These are phyloP conservation scores for Syrphus vitripennis DNA, from an alignment of 2,888 invertebrate genomes.

Conservation along the genomic window DNA sequence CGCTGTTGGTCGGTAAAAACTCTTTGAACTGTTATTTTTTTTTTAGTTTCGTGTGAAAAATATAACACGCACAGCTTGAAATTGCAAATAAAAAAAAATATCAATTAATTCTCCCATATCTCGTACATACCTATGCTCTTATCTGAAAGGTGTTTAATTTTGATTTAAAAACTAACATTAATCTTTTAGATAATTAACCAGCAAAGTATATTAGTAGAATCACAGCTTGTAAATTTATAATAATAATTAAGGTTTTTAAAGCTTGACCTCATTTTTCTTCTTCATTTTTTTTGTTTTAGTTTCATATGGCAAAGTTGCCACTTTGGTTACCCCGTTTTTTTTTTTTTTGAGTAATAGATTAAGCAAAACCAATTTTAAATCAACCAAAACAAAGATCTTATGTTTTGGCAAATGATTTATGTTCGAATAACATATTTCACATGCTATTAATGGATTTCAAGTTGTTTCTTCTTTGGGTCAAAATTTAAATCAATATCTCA, in stretches of 20 bases:
- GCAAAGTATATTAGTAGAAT: background rate
- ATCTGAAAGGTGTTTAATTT: background rate
- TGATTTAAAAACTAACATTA: background rate
- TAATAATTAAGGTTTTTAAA: background rate
- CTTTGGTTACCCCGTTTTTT: background rate
- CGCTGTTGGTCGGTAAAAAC: background rate
- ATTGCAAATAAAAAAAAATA: background rate
- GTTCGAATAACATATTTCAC: background rate
- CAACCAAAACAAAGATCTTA: background rate
- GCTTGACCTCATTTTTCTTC: background rate
- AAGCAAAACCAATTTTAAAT: background rate
- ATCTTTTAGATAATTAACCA: slow-evolving; percentile 20
- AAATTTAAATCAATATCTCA: background rate
- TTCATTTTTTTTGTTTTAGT: too few relatives aligned
- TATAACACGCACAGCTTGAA: slow-evolving; percentile 21
- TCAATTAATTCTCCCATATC: background rate
- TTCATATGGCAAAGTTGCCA: background rate
- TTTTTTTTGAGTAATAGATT: too few relatives aligned
- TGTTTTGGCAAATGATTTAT: slow-evolving; percentile 4
- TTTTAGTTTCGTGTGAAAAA: slow-evolving; percentile 19
- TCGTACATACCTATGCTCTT: background rate
- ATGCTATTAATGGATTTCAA: background rate
- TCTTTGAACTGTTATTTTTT: background rate
- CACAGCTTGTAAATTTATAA: background rate
- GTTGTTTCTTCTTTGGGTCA: background rate